Conservation (phyloP, 2,797 vertebrate species). For the Carduelis carduelis region DNA sequence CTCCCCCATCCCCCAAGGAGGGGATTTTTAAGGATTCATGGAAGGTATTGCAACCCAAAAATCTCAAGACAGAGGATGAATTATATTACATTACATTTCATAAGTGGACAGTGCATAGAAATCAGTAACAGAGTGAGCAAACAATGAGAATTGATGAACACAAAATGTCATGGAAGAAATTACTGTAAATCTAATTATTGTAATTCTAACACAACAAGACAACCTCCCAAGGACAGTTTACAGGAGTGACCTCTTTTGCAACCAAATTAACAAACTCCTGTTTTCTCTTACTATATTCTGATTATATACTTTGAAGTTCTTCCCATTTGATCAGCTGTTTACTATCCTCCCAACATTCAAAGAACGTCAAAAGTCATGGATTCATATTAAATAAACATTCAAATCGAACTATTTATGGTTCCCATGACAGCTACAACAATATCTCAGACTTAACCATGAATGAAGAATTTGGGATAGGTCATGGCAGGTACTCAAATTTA, state of each 20-base stretch:
- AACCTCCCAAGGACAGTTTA: background rate
- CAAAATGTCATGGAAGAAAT: background rate
- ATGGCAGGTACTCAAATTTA: background rate
- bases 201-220: background rate
- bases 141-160: background rate
- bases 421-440: background rate
- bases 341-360: background rate
- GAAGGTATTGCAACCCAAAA: background rate
- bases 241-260: background rate
- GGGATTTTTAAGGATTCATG: background rate
- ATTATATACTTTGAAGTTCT: background rate
- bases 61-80: background rate
- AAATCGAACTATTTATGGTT: background rate
- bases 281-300: background rate
- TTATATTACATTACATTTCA: background rate
- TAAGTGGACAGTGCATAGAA: background rate
- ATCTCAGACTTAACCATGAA: background rate
- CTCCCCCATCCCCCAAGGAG: background rate
- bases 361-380: background rate
- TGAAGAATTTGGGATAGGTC: background rate
- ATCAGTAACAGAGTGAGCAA: background rate
- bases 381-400: background rate
- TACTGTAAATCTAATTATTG: background rate
- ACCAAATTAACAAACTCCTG: background rate
- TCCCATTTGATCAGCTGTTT: constrained; percentile 17